Evolutionary conservation across 2,888 invertebrate genomes (phyloP).

Genomic region (Hirtodrosophila histrioides): DNA sequence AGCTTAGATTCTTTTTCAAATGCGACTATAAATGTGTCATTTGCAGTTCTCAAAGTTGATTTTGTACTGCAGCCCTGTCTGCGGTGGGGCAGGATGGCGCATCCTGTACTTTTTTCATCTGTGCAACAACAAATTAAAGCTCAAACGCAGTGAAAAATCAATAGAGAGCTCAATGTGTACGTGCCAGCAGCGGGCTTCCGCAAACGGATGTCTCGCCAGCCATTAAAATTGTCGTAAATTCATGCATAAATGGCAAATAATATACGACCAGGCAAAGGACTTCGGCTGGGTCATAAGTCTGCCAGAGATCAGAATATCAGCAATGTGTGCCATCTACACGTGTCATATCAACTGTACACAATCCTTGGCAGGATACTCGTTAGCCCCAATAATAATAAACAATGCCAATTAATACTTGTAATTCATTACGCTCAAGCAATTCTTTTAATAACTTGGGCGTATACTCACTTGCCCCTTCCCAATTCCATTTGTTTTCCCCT

Average conservation of each 20-base stretch:
- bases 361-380: no score
- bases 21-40: slow-evolving; percentile 56
- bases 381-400: not conserved
- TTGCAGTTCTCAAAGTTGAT: slow-evolving; percentile 57
- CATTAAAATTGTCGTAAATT: slow-evolving; percentile 50
- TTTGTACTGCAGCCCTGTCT: slow-evolving; percentile 45
- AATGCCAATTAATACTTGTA: not conserved
- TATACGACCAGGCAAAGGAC: slow-evolving; percentile 19
- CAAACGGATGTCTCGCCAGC: slow-evolving; percentile 20
- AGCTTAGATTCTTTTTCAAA: slow-evolving; percentile 18
- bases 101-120: not conserved
- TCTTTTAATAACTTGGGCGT: no score
- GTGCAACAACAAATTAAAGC: slow-evolving; percentile 33
- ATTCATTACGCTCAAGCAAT: not conserved
- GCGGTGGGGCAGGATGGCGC: slow-evolving; percentile 27
- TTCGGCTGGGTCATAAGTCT: slow-evolving; percentile 6
- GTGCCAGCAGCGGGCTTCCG: slow-evolving; percentile 2
- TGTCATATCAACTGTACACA: not conserved
- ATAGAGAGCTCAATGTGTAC: slow-evolving; percentile 28
- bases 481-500: no score
- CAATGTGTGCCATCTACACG: not conserved
- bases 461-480: no score
- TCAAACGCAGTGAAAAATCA: slow-evolving; percentile 33
- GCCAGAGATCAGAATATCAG: no score
- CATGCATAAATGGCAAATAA: slow-evolving; percentile 32